Percentiles rank a stretch among this genome's conserved stretches.
Conservation (phyloP, 2,113 vertebrate genomes). For the Equus przewalskii region DNA sequence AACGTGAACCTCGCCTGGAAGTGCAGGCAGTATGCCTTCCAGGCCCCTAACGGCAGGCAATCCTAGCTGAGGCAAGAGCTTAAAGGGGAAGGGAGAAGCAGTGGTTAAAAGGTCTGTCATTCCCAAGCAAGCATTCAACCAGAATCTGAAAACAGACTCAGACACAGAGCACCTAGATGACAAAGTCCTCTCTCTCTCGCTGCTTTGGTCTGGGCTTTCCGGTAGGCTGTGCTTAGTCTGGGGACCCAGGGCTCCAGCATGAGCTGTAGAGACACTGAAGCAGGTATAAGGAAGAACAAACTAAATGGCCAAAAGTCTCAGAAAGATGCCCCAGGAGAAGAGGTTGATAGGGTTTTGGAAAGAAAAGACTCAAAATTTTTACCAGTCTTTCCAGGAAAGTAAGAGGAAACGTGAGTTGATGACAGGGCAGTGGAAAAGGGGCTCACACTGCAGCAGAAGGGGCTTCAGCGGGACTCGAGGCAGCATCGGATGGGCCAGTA, state of each 20-base stretch:
- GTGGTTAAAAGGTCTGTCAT: neutral
- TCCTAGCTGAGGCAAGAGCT: neutral
- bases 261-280: neutral
- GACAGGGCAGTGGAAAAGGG: neutral
- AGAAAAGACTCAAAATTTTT: neutral
- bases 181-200: neutral
- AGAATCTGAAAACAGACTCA: neutral
- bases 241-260: neutral
- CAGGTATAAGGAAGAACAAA: neutral
- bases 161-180: neutral
- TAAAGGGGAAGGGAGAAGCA: neutral
- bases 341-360: neutral
- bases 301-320: neutral
- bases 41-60: neutral
- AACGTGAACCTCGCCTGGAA: neutral
- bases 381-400: neutral
- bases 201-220: neutral
- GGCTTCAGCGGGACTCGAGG: neutral
- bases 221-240: neutral
- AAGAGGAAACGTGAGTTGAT: neutral
- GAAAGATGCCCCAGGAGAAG: neutral
- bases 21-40: neutral
- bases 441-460: neutral
- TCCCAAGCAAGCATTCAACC: neutral
- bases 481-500: neutral